phyloP scores from a whole-genome alignment of 2,113 vertebrate species.

The Bettongia penicillata region DNA sequence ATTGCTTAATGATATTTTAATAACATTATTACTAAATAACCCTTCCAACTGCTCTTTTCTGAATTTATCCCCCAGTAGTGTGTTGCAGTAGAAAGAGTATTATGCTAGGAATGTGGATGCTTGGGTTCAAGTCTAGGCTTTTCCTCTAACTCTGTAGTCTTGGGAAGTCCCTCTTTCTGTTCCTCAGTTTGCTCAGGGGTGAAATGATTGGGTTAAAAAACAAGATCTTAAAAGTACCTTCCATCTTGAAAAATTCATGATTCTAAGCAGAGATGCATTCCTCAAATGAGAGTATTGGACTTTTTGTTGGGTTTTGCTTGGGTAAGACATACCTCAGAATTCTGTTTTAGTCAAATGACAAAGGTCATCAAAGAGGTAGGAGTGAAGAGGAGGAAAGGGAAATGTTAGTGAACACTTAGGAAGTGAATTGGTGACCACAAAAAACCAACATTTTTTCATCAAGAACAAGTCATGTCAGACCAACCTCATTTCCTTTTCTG shows the following conservation, averaged over 20 bases:
- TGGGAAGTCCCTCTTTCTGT: constrained; percentile 49
- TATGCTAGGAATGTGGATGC: constrained; percentile 32
- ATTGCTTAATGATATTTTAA: background rate
- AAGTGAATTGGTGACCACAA: background rate
- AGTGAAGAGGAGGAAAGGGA: background rate
- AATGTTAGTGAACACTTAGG: background rate
- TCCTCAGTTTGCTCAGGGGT: constrained; percentile 43
- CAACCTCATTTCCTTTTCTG: background rate
- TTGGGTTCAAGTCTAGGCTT: constrained; percentile 24
- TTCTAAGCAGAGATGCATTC: background rate
- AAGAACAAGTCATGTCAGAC: background rate
- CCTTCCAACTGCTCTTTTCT: constrained; percentile 52
- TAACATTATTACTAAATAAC: constrained; percentile 53
- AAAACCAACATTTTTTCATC: background rate
- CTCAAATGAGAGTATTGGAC: background rate
- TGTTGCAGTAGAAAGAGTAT: constrained; percentile 67
- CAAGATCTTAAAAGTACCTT: background rate
- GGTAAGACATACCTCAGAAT: background rate
- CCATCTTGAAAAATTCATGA: background rate
- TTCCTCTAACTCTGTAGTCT: constrained; percentile 52
- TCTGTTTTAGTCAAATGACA: background rate
- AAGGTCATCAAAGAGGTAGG: background rate
- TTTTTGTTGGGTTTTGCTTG: background rate
- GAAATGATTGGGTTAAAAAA: constrained; percentile 45
- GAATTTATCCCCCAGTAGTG: constrained; percentile 31